phyloP scores from a whole-genome alignment of 2,888 invertebrate species.

The Dendrolimus pini region DNA sequence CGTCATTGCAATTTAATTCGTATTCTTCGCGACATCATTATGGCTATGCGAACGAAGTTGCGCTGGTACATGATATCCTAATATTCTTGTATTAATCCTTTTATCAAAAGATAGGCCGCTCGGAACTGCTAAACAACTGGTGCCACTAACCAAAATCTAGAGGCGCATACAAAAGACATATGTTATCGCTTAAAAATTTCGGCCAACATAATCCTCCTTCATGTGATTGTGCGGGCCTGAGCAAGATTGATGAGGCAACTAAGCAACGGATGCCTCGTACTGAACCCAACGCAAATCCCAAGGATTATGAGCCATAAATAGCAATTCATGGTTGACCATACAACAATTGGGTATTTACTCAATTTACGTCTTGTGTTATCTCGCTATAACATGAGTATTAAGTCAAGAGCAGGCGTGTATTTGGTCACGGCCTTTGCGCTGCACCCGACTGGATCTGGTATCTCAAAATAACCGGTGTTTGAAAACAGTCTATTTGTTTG shows the following conservation, averaged over 20 bases:
- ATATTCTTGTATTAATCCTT: neutral
- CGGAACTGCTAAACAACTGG: slow-evolving; percentile 5
- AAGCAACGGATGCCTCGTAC: slow-evolving; percentile 36
- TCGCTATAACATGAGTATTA: neutral
- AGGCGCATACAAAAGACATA: slow-evolving; percentile 20
- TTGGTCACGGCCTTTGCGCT: no score
- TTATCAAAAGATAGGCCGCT: neutral
- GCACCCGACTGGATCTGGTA: no score
- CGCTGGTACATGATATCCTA: no score
- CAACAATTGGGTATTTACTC: slow-evolving; percentile 16
- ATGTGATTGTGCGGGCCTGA: slow-evolving; percentile 68
- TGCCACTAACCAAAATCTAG: slow-evolving; percentile 5
- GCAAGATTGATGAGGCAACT: slow-evolving; percentile 61
- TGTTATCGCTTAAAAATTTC: slow-evolving; percentile 53
- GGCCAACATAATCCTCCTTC: slow-evolving; percentile 52
- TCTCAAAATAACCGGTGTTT: no score
- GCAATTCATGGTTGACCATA: slow-evolving; percentile 45
- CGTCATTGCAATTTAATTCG: no score
- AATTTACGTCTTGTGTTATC: slow-evolving; percentile 1
- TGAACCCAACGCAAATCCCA: slow-evolving; percentile 39
- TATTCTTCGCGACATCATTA: no score
- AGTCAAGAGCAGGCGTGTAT: no score
- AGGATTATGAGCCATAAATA: slow-evolving; percentile 60
- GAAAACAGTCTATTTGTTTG: no score
- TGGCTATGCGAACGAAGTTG: no score